Evolutionary conservation across 2,888 invertebrate genomes (phyloP).

Genomic region (Cantharis rufa): DNA sequence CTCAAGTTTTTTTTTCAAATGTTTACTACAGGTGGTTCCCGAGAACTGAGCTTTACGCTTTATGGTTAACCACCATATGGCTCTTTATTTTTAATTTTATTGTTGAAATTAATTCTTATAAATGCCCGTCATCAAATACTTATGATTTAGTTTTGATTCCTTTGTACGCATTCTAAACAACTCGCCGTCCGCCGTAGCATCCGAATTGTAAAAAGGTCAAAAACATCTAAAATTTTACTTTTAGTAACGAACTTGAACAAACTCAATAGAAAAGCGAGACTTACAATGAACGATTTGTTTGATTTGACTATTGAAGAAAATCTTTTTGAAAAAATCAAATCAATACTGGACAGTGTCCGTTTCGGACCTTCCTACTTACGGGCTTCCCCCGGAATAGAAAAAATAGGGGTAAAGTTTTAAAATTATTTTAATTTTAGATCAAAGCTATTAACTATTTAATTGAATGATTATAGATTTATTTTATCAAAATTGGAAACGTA

Average conservation of each 20-base stretch:
- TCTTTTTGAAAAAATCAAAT: too few relatives aligned
- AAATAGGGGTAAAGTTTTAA: too few relatives aligned
- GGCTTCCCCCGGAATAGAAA: too few relatives aligned
- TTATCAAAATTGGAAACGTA: neutral
- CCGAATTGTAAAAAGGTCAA: neutral
- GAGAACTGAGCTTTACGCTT: constrained; percentile 1
- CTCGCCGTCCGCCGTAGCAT: neutral
- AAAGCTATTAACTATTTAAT: too few relatives aligned
- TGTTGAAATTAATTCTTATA: neutral
- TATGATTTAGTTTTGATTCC: neutral
- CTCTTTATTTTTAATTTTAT: neutral
- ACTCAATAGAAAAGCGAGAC: too few relatives aligned
- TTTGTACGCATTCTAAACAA: neutral
- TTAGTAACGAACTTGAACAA: neutral
- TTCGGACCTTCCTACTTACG: too few relatives aligned
- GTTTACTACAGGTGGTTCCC: constrained; percentile 3
- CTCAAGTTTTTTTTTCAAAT: constrained; percentile 3
- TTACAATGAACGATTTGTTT: too few relatives aligned
- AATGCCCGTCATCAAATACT: neutral
- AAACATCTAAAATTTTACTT: neutral
- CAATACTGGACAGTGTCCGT: too few relatives aligned
- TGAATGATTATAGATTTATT: too few relatives aligned
- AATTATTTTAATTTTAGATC: too few relatives aligned
- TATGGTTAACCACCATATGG: constrained; percentile 2
- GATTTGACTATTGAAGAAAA: too few relatives aligned